Evolutionary conservation across 2,888 invertebrate genomes (phyloP), one percentile per base, ranked within the genome.

Genomic region (Eueremaeus valkanovi): DNA sequence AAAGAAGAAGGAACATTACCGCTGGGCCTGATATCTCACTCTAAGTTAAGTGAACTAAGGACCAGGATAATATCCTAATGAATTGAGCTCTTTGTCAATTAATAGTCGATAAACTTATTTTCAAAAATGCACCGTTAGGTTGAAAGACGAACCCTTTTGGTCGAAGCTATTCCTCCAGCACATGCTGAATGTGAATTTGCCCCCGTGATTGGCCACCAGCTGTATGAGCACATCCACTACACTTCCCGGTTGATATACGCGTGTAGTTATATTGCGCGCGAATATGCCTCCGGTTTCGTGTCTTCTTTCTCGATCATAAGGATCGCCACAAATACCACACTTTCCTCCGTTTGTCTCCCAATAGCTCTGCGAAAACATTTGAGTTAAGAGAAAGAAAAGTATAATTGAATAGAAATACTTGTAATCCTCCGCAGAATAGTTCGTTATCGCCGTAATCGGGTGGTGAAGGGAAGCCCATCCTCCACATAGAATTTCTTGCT

Each of bases 391-490:
- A 55, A 58, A 58, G 13, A 13, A 3, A 55, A 24, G 18, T 45
- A 16, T 16, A 55, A 55, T 1, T 31, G 16, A 51, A 29, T 58
- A 9, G 21, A 36, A 79, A 78, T 72, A 81, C 91, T 83, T 77
- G 76, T 33, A 81, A 77, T n/a, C 82, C 82, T 9, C 82, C 82
- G 31, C 82, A 82, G 76, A 81, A 82, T 8, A 81, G 72, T 75
- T 82, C 81, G 68, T 79, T 81, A 76, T 82, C 82, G 68, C 81
- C 80, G 75, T 81, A 81, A 75, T 82, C 81, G 5, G 76, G 78
- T 0, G 80, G 80, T 1, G 80, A 80, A n/a, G 75, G 72, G 84
- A 93, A 94, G 76, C 93, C 93, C 84, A 89, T 93, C 79, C 85
- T 78, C 82, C 82, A 82, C 80, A 81, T 81, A 24, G 80, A 79